These are phyloP conservation scores for Rotaria macrura DNA, from an alignment of 2,888 invertebrate genomes.

Conservation along the genomic window DNA sequence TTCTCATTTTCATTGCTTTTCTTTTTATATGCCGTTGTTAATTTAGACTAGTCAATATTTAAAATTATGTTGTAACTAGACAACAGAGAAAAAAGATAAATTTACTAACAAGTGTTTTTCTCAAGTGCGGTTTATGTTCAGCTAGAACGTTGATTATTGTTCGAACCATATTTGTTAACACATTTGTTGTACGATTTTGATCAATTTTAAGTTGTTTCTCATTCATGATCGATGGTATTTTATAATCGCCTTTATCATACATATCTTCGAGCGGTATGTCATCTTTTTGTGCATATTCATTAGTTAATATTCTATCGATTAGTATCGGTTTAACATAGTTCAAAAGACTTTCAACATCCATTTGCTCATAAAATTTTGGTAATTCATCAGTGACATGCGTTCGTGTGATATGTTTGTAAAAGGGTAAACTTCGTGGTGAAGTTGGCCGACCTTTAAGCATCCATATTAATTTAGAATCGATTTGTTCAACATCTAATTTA, in stretches of 20 bases:
- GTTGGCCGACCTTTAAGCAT: not conserved
- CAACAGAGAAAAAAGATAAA: no score
- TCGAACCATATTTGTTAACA: not conserved
- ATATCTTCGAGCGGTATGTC: not conserved
- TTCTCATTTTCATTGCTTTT: no score
- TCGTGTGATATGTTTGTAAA: conserved; percentile 66
- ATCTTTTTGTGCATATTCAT: conserved; percentile 22
- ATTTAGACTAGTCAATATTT: no score
- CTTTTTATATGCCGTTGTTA: no score
- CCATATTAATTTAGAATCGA: conserved; percentile 11
- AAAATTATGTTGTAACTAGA: no score
- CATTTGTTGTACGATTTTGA: not conserved
- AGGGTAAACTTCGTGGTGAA: conserved; percentile 53
- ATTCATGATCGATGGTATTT: not conserved
- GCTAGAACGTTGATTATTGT: not conserved
- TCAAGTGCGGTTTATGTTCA: conserved; percentile 5
- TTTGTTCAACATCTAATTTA: conserved; percentile 30
- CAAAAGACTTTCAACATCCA: conserved; percentile 49
- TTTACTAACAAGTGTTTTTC: not conserved
- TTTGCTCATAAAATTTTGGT: conserved; percentile 56
- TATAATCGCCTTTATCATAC: not conserved
- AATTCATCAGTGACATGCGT: conserved; percentile 62
- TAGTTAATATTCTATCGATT: conserved; percentile 56
- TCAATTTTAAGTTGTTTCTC: not conserved
- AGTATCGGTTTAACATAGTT: conserved; percentile 56